phyloP scores from a whole-genome alignment of 2,797 vertebrate genomes.

The Pristis pectinata region DNA sequence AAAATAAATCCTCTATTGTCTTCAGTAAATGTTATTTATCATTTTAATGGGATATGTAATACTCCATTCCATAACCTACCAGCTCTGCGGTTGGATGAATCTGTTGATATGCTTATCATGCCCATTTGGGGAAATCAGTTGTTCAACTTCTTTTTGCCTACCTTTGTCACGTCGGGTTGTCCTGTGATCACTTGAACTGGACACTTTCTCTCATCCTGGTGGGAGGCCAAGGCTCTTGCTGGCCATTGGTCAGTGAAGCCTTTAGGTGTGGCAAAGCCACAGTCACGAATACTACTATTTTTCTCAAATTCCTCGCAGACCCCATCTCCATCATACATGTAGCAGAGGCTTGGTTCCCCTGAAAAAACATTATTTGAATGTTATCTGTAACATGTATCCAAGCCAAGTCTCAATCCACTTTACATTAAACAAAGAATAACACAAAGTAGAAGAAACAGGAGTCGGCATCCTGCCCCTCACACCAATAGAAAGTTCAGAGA shows the following conservation, averaged over 20 bases:
- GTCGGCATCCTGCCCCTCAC: too few species aligned
- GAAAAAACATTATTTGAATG: constrained; percentile 39
- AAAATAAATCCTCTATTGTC: background rate
- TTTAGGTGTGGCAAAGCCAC: constrained; percentile 73
- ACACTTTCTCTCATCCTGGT: constrained; percentile 68
- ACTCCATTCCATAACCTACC: background rate
- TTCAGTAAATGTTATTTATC: background rate
- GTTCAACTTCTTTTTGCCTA: constrained; percentile 43
- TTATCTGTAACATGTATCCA: background rate
- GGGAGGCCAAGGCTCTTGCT: constrained; percentile 65
- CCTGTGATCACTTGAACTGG: constrained; percentile 71
- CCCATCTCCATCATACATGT: constrained; percentile 74
- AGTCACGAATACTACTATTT: constrained; percentile 69
- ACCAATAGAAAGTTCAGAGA: background rate
- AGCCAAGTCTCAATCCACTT: background rate
- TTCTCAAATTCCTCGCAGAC: constrained; percentile 81
- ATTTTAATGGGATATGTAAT: too few species aligned
- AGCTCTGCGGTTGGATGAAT: background rate
- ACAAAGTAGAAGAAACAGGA: too few species aligned
- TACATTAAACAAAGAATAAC: background rate
- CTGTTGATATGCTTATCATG: background rate
- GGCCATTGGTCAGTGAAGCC: constrained; percentile 84
- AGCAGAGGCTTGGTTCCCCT: constrained; percentile 90
- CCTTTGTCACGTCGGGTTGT: constrained; percentile 69
- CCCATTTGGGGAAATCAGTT: background rate